phyloP scores from a whole-genome alignment of 2,797 vertebrate species.

The Apogon talboti region DNA sequence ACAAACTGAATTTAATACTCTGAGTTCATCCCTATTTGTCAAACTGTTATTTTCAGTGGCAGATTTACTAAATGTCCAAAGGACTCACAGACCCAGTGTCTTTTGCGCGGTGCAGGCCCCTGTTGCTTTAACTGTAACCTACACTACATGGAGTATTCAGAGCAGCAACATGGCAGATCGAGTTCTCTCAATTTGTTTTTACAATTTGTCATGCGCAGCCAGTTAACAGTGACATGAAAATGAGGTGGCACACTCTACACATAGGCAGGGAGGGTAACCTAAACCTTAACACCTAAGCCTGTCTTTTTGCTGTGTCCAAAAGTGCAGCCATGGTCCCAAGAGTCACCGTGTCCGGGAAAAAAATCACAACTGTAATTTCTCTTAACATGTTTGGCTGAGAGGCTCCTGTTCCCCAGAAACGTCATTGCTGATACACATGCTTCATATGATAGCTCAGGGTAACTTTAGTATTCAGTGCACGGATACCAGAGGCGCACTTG shows the following conservation, averaged over 20 bases:
- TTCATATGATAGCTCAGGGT: constrained; percentile 33
- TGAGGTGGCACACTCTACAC: constrained; percentile 8
- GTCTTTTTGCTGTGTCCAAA: constrained; percentile 28
- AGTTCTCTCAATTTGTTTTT: constrained; percentile 51
- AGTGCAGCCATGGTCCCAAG: constrained; percentile 33
- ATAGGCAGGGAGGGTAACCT: constrained; percentile 20
- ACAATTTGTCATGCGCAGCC: constrained; percentile 42
- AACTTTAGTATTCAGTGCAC: constrained; percentile 31
- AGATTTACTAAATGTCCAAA: neutral
- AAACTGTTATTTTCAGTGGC: constrained; percentile 5
- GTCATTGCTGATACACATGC: constrained; percentile 16
- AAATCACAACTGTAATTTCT: constrained; percentile 62
- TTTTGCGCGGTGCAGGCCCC: neutral
- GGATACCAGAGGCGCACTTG: constrained; percentile 13
- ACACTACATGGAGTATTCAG: constrained; percentile 1
- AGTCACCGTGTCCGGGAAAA: constrained; percentile 34
- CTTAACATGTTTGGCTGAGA: constrained; percentile 27
- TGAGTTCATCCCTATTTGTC: constrained; percentile 15
- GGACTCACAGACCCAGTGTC: neutral
- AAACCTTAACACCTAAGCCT: constrained; percentile 24
- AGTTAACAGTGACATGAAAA: constrained; percentile 35
- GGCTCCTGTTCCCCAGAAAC: constrained; percentile 53
- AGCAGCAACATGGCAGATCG: constrained; percentile 38
- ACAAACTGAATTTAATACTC: constrained; percentile 27
- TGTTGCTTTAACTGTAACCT: constrained; percentile 17